Percentiles rank a stretch among this genome's conserved stretches.
Evolutionary conservation across 2,113 vertebrate species (phyloP).

Genomic region (Choloepus hoffmanni): DNA sequence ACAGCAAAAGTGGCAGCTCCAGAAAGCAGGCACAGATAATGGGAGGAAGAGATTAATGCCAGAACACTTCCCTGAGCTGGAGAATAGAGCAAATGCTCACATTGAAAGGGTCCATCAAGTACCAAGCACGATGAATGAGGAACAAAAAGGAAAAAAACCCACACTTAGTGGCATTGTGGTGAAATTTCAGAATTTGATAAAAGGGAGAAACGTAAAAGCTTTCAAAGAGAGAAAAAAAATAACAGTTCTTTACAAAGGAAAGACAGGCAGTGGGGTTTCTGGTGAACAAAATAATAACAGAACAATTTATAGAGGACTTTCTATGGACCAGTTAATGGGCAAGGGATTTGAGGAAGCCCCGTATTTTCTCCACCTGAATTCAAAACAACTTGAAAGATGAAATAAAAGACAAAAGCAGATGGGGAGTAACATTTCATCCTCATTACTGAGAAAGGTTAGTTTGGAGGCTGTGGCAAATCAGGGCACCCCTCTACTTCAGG

Average conservation of each 20-base stretch:
- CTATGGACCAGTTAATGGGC: neutral
- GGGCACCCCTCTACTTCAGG: neutral
- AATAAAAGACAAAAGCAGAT: neutral
- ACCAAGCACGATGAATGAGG: neutral
- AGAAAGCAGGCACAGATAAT: neutral
- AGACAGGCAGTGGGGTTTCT: neutral
- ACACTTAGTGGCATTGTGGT: neutral
- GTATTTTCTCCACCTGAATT: neutral
- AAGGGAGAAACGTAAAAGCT: neutral
- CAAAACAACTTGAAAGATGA: neutral
- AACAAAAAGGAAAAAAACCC: neutral
- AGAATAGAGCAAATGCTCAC: neutral
- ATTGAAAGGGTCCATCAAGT: neutral
- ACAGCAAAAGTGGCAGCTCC: neutral
- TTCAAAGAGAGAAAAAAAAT: neutral
- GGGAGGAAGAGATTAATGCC: neutral
- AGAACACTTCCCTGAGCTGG: neutral
- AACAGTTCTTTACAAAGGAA: neutral
- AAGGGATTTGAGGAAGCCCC: neutral
- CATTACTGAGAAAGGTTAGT: neutral
- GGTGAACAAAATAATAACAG: neutral
- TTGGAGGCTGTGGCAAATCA: neutral
- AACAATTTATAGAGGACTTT: neutral
- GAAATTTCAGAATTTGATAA: neutral
- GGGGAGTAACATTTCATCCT: neutral